A percentile compares a stretch with the other conserved stretches of the same genome.
Evolutionary conservation across 2,888 invertebrate genomes (phyloP).

Genomic region (Eustalomyia histrio): DNA sequence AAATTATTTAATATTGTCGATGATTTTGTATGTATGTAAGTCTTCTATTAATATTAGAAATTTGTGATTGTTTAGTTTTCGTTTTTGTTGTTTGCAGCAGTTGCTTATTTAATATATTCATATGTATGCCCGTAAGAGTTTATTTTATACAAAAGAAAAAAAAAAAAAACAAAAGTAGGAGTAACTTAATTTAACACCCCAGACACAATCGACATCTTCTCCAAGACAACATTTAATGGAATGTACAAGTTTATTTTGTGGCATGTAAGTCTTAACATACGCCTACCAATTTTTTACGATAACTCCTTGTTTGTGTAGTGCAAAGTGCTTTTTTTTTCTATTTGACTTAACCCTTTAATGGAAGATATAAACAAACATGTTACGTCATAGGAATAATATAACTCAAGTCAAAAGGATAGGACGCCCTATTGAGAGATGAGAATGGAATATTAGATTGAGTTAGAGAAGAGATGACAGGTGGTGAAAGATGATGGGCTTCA

Average conservation of each 20-base stretch:
- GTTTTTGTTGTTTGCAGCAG: slow-evolving; percentile 1
- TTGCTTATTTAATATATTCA: slow-evolving; percentile 39
- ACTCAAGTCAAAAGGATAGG: no score
- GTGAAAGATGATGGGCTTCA: no score
- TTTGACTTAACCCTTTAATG: neutral
- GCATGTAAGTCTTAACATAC: slow-evolving; percentile 35
- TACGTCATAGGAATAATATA: no score
- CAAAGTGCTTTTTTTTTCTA: neutral
- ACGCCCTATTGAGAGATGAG: no score
- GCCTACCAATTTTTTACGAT: slow-evolving; percentile 52
- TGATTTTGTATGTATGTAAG: slow-evolving; percentile 10
- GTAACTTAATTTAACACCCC: slow-evolving; percentile 50
- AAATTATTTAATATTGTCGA: neutral
- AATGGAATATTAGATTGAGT: no score
- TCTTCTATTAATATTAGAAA: slow-evolving; percentile 16
- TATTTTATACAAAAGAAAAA: slow-evolving; percentile 4
- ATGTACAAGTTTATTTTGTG: slow-evolving; percentile 46
- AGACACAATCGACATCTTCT: slow-evolving; percentile 15
- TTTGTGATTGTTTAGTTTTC: slow-evolving; percentile 20
- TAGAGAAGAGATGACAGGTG: no score
- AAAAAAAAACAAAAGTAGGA: slow-evolving; percentile 25
- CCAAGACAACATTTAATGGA: slow-evolving; percentile 13
- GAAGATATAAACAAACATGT: no score
- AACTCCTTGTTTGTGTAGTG: slow-evolving; percentile 38
- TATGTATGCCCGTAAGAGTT: slow-evolving; percentile 21